Evolutionary conservation across 1,140 invertebrate species (phyloP), one percentile per base, ranked within the genome.

Genomic region (Drosophila kepulauana): DNA sequence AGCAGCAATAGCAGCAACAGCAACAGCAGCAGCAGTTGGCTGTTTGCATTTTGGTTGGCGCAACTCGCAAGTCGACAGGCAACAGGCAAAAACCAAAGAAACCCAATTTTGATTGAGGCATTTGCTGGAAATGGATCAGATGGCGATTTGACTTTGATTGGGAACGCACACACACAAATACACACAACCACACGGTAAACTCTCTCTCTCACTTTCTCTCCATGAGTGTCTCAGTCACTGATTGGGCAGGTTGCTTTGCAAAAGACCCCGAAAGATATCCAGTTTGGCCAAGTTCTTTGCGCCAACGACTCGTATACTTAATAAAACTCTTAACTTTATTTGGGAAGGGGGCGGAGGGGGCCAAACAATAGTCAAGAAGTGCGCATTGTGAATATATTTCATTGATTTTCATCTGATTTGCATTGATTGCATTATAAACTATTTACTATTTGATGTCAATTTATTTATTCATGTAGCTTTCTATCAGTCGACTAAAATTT

Each of bases 81-180:
- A 65, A 59, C 54, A 51, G 38, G 16, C 59, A 74, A 43, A n/a
- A 30, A 52, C 33, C 33, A 20, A 68, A 38, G 57, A 61, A 68
- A 67, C 28, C 63, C 63, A 45, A 62, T 62, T 69, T 69, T 74
- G 71, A 74, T 69, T 74, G 71, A 69, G 65, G 71, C 71, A 69
- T 69, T 74, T 65, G 38, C 57, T 59, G 57, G 38, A 61, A 68
- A 68, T 69, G 71, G 71, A 74, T 74, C 71, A 69, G 49, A 74
- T 74, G 49, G 49, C 65, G 65, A 74, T 74, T 62, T 41, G 28
- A 56, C 33, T 49, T 61, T 73, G 64, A 67, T 73, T 67, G 64
- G 25, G 28, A 72, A 41, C 20, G 56, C 16, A 57, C 11, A n/a
- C 43, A 45, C 28, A 35, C 13, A 28, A 7, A n/a, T 6, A 38